phyloP scores from a whole-genome alignment of 2,113 vertebrate genomes.

The Phodopus roborovskii region DNA sequence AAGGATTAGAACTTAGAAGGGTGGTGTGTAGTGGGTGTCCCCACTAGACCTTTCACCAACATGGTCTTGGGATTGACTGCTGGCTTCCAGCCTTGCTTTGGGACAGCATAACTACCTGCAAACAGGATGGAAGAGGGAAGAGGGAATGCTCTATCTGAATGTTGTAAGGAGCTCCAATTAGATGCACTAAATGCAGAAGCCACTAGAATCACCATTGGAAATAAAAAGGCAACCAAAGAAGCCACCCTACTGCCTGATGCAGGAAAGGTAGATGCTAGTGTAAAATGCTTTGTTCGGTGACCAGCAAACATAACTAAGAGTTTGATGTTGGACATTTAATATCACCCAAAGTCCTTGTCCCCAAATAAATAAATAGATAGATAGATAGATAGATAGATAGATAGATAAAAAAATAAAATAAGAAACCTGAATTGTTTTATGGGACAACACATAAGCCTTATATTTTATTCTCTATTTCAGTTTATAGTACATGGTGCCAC shows the following conservation, averaged over 20 bases:
- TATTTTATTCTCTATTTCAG: neutral
- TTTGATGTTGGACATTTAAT: slow-evolving; percentile 84
- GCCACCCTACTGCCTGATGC: neutral
- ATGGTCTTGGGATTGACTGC: neutral
- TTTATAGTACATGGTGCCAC: neutral
- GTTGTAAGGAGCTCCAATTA: neutral
- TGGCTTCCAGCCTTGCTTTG: neutral
- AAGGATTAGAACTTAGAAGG: neutral
- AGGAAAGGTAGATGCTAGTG: neutral
- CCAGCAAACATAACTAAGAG: slow-evolving; percentile 86
- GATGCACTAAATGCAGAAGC: neutral
- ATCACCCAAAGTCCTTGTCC: slow-evolving; percentile 83
- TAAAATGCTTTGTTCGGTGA: slow-evolving; percentile 84
- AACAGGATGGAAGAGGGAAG: too few relatives aligned
- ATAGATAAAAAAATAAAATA: neutral
- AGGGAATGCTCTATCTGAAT: neutral
- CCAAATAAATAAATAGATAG: neutral
- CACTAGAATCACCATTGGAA: neutral
- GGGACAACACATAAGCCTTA: neutral
- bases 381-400: too few relatives aligned
- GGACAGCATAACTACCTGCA: neutral
- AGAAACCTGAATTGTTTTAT: neutral
- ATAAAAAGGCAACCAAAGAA: neutral
- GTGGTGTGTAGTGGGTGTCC: too few relatives aligned
- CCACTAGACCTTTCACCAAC: too few relatives aligned